A percentile compares a stretch with the other conserved stretches of the same genome.
phyloP scores from a whole-genome alignment of 2,888 invertebrate genomes.

The Flabesymbios commensalis region DNA sequence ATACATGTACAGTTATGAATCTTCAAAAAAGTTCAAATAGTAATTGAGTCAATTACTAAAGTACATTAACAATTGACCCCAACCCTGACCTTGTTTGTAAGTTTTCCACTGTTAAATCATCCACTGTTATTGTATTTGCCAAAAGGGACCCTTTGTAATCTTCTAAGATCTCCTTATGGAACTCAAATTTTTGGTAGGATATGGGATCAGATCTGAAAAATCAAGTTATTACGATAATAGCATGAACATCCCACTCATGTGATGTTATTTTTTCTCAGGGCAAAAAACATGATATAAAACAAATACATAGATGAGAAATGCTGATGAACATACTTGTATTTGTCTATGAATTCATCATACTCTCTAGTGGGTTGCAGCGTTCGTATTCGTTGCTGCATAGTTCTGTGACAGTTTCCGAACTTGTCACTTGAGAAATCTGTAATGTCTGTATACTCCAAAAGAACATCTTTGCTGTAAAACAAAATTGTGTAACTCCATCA shows the following conservation, averaged over 20 bases:
- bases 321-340: constrained; percentile 74
- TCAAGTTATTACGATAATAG: no score
- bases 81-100: constrained; percentile 74
- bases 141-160: constrained; percentile 85
- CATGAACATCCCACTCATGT: no score
- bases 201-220: constrained; percentile 76
- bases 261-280: no score
- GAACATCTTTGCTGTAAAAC: constrained; percentile 63
- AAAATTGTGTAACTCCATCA: no score
- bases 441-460: constrained; percentile 78
- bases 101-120: constrained; percentile 90
- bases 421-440: constrained; percentile 81
- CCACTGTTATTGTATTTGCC: constrained; percentile 86
- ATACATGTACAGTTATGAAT: no score
- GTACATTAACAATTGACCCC: no score
- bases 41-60: no score
- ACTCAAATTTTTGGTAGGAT: constrained; percentile 78
- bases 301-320: no score
- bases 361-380: constrained; percentile 82
- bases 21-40: no score
- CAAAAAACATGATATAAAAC: no score
- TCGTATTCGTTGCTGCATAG: constrained; percentile 77
- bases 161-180: constrained; percentile 85
- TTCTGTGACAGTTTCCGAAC: constrained; percentile 77
- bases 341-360: constrained; percentile 85